Percentiles rank a stretch among this genome's conserved stretches.
Evolutionary conservation across 2,797 vertebrate species (phyloP).

Genomic region (Bovichtus diacanthus): DNA sequence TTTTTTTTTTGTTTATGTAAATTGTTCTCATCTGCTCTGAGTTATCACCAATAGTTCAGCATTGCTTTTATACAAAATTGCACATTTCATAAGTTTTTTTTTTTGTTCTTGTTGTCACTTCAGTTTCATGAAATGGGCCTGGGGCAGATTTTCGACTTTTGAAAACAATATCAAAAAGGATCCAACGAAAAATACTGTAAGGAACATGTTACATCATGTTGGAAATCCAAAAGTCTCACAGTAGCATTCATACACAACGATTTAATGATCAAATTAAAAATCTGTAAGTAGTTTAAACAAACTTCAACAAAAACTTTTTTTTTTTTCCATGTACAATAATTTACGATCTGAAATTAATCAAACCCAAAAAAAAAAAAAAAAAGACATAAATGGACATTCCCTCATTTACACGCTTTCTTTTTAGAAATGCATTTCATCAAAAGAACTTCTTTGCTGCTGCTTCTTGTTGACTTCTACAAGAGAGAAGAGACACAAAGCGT

Average conservation of each 20-base stretch:
- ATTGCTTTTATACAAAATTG: constrained; percentile 74
- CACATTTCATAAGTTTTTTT: constrained; percentile 72
- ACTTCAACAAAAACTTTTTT: constrained; percentile 67
- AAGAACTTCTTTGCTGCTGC: constrained; percentile 99
- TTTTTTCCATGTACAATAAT: constrained; percentile 91
- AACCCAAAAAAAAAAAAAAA: constrained; percentile 56
- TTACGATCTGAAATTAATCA: constrained; percentile 87
- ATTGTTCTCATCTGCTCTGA: constrained; percentile 62
- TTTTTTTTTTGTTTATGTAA: constrained; percentile 80
- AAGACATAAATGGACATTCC: constrained; percentile 80
- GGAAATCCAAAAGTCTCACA: constrained; percentile 57
- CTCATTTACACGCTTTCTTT: constrained; percentile 81
- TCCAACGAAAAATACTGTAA: constrained; percentile 77
- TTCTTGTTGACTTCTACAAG: constrained; percentile 95
- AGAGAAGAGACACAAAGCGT: constrained; percentile 24
- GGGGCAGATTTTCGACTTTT: constrained; percentile 55
- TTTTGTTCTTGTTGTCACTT: constrained; percentile 51
- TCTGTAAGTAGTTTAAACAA: constrained; percentile 72
- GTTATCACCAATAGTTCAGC: constrained; percentile 49
- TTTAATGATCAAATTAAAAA: constrained; percentile 81
- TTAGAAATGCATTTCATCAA: constrained; percentile 87
- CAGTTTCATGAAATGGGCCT: constrained; percentile 44
- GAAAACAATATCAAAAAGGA: constrained; percentile 55
- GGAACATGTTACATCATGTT: constrained; percentile 75
- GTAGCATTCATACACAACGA: constrained; percentile 68